Evolutionary conservation across 2,113 vertebrate genomes (phyloP).

Genomic region (Cyprinus carpio): DNA sequence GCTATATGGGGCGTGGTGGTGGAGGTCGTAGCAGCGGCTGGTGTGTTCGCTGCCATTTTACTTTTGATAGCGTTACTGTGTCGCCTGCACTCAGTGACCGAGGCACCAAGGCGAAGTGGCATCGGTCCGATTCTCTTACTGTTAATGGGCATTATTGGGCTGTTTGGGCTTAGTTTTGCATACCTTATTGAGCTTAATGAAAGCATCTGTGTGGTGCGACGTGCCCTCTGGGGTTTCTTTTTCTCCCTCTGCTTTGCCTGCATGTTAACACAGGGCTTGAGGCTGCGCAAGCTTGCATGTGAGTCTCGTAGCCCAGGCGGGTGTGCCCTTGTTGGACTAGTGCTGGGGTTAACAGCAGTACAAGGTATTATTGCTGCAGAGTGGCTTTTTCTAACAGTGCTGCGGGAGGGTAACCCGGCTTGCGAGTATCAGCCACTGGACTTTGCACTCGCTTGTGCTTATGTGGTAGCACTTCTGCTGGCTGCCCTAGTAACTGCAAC

Average conservation of each 20-base stretch:
- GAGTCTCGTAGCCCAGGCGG: too few relatives aligned
- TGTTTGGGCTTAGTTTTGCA: slow-evolving; percentile 90
- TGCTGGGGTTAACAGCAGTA: slow-evolving; percentile 85
- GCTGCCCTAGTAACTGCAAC: slow-evolving; percentile 79
- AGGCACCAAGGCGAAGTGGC: slow-evolving; percentile 88
- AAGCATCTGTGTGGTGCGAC: slow-evolving; percentile 82
- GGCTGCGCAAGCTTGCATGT: too few relatives aligned
- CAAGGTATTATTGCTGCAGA: slow-evolving; percentile 92
- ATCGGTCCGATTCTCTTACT: slow-evolving; percentile 90
- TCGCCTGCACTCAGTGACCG: slow-evolving; percentile 87
- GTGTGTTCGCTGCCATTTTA: slow-evolving; percentile 82
- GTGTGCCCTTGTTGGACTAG: slow-evolving; percentile 41
- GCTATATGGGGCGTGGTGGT: slow-evolving; percentile 93
- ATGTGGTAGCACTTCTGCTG: slow-evolving; percentile 85
- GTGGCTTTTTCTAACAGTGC: slow-evolving; percentile 90
- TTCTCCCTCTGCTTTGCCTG: slow-evolving; percentile 94
- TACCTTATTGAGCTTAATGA: slow-evolving; percentile 93
- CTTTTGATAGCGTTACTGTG: slow-evolving; percentile 86
- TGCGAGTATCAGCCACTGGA: slow-evolving; percentile 90
- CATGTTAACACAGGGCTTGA: slow-evolving; percentile 84
- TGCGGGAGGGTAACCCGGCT: slow-evolving; percentile 84
- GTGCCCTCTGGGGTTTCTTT: slow-evolving; percentile 90
- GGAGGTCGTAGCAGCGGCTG: slow-evolving; percentile 85
- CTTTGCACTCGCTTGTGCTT: slow-evolving; percentile 88
- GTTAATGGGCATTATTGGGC: slow-evolving; percentile 85